Evolutionary conservation across 2,797 vertebrate species (phyloP), one percentile per base, ranked within the genome.

Genomic region (Melanotaenia nigrans): DNA sequence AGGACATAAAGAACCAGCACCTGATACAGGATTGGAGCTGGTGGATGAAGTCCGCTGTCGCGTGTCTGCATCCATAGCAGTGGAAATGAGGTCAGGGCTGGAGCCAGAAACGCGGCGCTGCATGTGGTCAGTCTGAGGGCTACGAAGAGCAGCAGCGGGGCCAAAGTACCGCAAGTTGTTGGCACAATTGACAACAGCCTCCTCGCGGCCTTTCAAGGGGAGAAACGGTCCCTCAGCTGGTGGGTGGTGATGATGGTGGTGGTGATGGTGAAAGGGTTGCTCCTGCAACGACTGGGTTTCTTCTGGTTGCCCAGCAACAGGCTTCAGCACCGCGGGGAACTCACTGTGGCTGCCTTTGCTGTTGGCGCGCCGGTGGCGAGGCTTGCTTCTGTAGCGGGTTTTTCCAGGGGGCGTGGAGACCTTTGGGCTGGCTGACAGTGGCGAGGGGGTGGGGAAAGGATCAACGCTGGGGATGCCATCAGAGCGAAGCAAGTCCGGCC

Each of bases 291-390:
- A 90, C 4, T 91, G 94, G 42, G 93, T 85, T 11, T 94, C 92
- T 1, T 96, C 95, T 0, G 90, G 84, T 0, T 87, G 92, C 24
- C 77, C 92, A 0, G 91, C 83, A 33, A 93, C 89, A 66, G 87
- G 92, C 92, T 94, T 98, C 89, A 98, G 89, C 74, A 96, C 89
- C 16, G 92, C 95, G 0, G 93, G 87, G 74, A 99, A 97, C 83
- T 99, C 98, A 0, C 77, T 94, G 87, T 97, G 96, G 94, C 97
- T 99, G 84, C 98, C 98, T 87, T 98, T 96, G 86, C 98, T 99
- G 85, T 96, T 98, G 47, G 95, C 96, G 12, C 98, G 94, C 33
- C 98, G 96, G 86, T 99, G 98, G 1, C 98, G 97, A 0, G 96
- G 96, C 89, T 99, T 99, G 92, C 97, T 96, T 56, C 98, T 95